phyloP scores from a whole-genome alignment of 2,888 invertebrate species.

The Lissonota sp. region DNA sequence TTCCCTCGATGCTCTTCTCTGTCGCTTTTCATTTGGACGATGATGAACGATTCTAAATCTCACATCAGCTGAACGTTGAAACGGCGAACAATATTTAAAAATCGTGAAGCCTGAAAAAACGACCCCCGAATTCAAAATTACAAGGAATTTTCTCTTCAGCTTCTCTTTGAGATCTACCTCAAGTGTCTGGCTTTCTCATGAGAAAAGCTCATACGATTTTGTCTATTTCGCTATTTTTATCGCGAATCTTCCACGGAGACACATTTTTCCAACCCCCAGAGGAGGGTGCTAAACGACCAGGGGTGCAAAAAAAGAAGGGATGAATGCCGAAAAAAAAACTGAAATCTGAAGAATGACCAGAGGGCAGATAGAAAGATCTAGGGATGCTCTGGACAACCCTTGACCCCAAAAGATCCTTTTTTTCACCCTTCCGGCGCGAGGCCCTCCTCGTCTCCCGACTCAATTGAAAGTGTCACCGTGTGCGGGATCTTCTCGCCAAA shows the following conservation, averaged over 20 bases:
- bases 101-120: too few relatives aligned
- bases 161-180: background rate
- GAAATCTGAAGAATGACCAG: conserved; percentile 39
- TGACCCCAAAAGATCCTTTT: conserved; percentile 24
- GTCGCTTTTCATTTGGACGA: conserved; percentile 22
- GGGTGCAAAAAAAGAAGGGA: background rate
- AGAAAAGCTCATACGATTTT: background rate
- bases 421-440: conserved; percentile 1
- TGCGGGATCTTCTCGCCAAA: conserved; percentile 30
- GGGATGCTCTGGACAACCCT: conserved; percentile 30
- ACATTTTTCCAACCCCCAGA: conserved; percentile 1
- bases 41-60: conserved; percentile 25
- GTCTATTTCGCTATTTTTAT: background rate
- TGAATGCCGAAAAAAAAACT: conserved; percentile 8
- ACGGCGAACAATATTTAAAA: background rate
- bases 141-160: too few relatives aligned
- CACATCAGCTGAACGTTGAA: too few relatives aligned
- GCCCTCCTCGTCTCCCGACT: conserved; percentile 26
- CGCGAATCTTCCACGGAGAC: background rate
- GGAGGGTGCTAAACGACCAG: background rate
- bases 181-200: background rate
- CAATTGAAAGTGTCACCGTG: conserved; percentile 56
- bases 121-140: too few relatives aligned
- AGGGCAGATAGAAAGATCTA: background rate
- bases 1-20: background rate